Evolutionary conservation across 2,888 invertebrate genomes (phyloP), one percentile per base, ranked within the genome.

Genomic region (Platycnemis pennipes): DNA sequence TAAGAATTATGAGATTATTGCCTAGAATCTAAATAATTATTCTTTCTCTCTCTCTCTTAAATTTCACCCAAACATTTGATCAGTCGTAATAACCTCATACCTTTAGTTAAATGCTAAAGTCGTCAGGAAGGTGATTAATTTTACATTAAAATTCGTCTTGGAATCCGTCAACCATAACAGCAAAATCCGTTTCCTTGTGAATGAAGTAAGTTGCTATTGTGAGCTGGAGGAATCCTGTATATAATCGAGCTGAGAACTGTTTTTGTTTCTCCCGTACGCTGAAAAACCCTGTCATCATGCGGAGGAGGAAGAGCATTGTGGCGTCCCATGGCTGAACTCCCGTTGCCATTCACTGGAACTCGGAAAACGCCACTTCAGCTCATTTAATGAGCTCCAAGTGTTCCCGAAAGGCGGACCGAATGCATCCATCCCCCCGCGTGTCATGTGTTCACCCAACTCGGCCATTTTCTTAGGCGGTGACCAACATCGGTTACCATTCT

Each of bases 351-450:
- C 63, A 63, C 0, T 63, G 63, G 63, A 63, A 63, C 26, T 63
- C 22, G n/a, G 19, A 63, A 63, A 63, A 63, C 8, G 26, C 26
- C 63, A 63, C n/a, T 63, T n/a, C 63, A 63, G 63, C 63, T 26
- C 63, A 63, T 63, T 63, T 63, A 63, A 63, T 63, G 63, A 63
- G 63, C 63, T 63, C 63, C 63, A 63, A 63, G 5, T 63, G 63
- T 63, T 26, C 63, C 63, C n/a, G n/a, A 26, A 63, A 63, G 63
- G 26, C 63, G 26, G 26, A 22, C 26, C 22, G n/a, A 26, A 26
- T 7, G 7, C 7, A 22, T n/a, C 63, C 53, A 3, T n/a, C n/a
- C 11, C 53, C 22, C 63, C 7, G n/a, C 3, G 7, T 7, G 22
- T 22, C 63, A 26, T 22, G n/a, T 63, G 63, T n/a, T 7, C 63